A percentile compares a stretch with the other conserved stretches of the same genome.
Conservation (phyloP, 2,113 vertebrate species). For the Dasyprocta punctata region DNA sequence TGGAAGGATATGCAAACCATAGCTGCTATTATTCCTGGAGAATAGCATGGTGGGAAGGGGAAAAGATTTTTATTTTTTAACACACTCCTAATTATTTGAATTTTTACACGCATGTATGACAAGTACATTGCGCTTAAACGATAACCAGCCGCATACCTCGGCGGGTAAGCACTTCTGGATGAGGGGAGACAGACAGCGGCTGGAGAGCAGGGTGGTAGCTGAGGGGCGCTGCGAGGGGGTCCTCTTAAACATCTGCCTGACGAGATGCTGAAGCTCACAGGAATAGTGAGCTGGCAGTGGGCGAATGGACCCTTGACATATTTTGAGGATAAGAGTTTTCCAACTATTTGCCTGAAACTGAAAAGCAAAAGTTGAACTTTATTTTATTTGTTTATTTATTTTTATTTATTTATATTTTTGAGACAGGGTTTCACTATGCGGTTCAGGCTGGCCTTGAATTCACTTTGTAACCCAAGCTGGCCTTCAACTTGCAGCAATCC, state of each 20-base stretch:
- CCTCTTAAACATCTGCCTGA: slow-evolving; percentile 96
- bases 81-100: not conserved
- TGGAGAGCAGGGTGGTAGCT: slow-evolving; percentile 91
- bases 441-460: too few species aligned
- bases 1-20: not conserved
- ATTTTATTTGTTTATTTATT: too few species aligned
- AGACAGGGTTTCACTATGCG: too few species aligned
- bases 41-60: not conserved
- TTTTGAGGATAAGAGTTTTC: slow-evolving; percentile 96
- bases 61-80: not conserved
- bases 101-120: not conserved
- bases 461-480: too few species aligned
- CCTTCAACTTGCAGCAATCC: too few species aligned
- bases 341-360: slow-evolving; percentile 96
- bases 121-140: slow-evolving; percentile 6
- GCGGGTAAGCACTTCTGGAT: slow-evolving; percentile 84
- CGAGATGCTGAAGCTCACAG: slow-evolving; percentile 91
- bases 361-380: slow-evolving; percentile 54
- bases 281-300: slow-evolving; percentile 92
- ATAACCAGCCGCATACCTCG: slow-evolving; percentile 84
- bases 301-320: slow-evolving; percentile 92
- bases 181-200: slow-evolving; percentile 86
- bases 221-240: slow-evolving; percentile 93
- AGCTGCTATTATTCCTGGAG: not conserved
- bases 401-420: too few species aligned